Evolutionary conservation across 2,888 invertebrate genomes (phyloP), one percentile per base, ranked within the genome.

Genomic region (Lepas anatifera): DNA sequence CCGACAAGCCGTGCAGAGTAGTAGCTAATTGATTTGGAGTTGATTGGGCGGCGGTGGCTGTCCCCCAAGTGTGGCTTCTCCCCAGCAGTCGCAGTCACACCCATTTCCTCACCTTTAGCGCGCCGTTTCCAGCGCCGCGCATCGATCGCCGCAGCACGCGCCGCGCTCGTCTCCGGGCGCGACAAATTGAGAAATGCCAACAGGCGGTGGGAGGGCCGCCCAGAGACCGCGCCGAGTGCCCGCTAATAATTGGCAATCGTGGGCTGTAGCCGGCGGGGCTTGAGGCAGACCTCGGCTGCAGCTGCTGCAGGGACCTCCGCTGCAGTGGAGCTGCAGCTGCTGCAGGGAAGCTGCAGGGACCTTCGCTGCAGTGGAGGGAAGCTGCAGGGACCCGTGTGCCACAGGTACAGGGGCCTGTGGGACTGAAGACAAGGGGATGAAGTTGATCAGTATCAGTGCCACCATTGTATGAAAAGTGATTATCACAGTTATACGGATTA

Each of bases 151-250:
- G 25, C 48, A 13, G 10, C 27, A 10, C 64, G 32, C 11, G 6
- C n/a, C 64, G 11, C n/a, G 22, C 64, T 8, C 13, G 22, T n/a
- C 39, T n/a, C 41, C 10, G 29, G 11, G 29, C 37, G 41, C 6
- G 25, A 29, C 58, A 58, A 58, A 58, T 58, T 58, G 58, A 58
- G 58, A 58, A 58, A 58, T 58, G 58, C 32, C 58, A 32, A 32
- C 58, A 27, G 58, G 32, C 58, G 13, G 3, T 32, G 18, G 18
- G 22, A 58, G 58, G 32, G 18, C 32, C 27, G 58, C 58, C 18
- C 27, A 22, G 29, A 8, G 58, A 58, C 58, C 58, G 22, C 58
- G 32, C 58, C 29, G 32, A 58, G 58, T 58, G 32, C 16, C 32
- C 58, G n/a, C 6, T 7, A 58, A 58, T 58, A 58, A 58, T 58